A percentile compares a stretch with the other conserved stretches of the same genome.
phyloP scores from a whole-genome alignment of 2,888 invertebrate species.

The Andricus quercusramuli region DNA sequence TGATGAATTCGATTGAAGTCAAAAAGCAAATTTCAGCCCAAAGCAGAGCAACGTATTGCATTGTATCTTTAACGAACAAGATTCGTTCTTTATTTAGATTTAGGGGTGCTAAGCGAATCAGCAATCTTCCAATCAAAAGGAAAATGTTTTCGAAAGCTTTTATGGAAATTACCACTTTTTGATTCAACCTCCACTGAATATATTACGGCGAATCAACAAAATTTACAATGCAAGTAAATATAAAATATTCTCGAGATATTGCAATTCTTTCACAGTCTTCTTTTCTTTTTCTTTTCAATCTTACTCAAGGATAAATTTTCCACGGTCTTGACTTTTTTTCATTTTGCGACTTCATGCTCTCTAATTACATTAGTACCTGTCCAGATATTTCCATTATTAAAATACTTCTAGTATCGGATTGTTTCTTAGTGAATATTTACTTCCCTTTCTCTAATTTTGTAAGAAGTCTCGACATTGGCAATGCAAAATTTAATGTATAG shows the following conservation, averaged over 20 bases:
- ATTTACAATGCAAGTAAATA: background rate
- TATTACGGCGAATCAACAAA: background rate
- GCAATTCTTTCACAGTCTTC: background rate
- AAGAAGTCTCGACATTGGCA: too few species aligned
- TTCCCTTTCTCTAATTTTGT: background rate
- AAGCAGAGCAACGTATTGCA: background rate
- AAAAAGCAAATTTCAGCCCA: background rate
- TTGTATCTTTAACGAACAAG: background rate
- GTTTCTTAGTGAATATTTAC: background rate
- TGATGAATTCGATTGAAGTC: background rate
- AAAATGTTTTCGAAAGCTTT: background rate
- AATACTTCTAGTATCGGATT: background rate
- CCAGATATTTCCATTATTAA: slow-evolving; percentile 3
- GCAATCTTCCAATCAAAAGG: slow-evolving; percentile 5
- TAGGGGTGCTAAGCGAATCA: background rate
- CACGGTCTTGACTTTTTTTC: background rate
- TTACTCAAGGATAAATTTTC: background rate
- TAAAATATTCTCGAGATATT: background rate
- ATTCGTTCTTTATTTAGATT: slow-evolving; percentile 1
- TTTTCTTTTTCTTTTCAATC: background rate
- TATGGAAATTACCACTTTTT: background rate
- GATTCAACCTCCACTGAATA: background rate
- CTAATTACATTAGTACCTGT: background rate
- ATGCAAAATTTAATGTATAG: too few species aligned
- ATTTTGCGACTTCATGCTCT: too few species aligned